Conservation (phyloP, 2,888 invertebrate species). For the Pollenia griseotomentosa region DNA sequence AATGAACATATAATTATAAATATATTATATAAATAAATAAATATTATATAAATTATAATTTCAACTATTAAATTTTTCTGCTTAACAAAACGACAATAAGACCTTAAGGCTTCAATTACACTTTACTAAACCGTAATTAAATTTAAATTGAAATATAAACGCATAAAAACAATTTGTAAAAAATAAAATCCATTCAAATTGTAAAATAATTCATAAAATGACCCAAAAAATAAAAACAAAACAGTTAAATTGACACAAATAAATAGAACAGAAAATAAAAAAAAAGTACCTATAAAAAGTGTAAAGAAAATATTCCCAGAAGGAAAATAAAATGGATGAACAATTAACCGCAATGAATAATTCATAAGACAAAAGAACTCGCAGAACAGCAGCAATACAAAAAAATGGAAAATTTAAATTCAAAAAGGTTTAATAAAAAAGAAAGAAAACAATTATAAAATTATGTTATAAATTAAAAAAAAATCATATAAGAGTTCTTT, state of each 20-base stretch:
- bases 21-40: too few relatives aligned
- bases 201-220: slow-evolving; percentile 38
- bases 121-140: not conserved
- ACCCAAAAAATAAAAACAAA: slow-evolving; percentile 17
- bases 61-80: too few relatives aligned
- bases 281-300: not conserved
- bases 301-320: slow-evolving; percentile 27
- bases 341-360: slow-evolving; percentile 64
- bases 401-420: slow-evolving; percentile 19
- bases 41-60: too few relatives aligned
- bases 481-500: too few relatives aligned
- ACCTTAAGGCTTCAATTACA: not conserved
- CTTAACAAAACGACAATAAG: too few relatives aligned
- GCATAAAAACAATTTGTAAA: not conserved
- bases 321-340: slow-evolving; percentile 38
- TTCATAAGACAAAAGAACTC: slow-evolving; percentile 39
- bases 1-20: too few relatives aligned
- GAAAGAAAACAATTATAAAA: too few relatives aligned
- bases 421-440: not conserved
- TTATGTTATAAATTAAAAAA: too few relatives aligned
- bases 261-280: slow-evolving; percentile 26
- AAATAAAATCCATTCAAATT: slow-evolving; percentile 5
- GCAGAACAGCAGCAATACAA: not conserved
- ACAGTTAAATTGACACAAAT: not conserved
- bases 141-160: slow-evolving; percentile 22